A percentile compares a stretch with the other conserved stretches of the same genome.
Evolutionary conservation across 30 jellyfish, hydroid and myxozoan genomes (phyloP).

Genomic region (Cassiopea andromeda): DNA sequence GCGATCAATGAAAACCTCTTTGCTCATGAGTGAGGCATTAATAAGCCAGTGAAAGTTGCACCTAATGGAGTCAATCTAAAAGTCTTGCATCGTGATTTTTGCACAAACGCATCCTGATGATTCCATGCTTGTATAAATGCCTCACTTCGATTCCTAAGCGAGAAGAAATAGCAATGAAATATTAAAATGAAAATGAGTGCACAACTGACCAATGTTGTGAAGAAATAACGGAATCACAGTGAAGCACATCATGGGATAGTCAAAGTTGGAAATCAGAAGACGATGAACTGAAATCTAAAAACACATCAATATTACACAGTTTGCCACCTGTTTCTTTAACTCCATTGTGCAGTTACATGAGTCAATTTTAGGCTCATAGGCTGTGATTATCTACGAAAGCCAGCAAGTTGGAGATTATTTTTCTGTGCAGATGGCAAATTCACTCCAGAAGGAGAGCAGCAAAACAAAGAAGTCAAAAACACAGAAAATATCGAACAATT

Average conservation of each 20-base stretch:
- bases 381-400: background rate
- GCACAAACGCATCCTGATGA: background rate
- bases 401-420: background rate
- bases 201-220: no score
- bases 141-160: background rate
- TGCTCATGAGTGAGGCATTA: slow-evolving; percentile 4
- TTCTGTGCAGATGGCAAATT: background rate
- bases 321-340: background rate
- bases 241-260: no score
- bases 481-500: background rate
- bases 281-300: background rate
- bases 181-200: background rate
- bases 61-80: background rate
- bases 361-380: background rate
- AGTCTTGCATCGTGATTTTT: background rate
- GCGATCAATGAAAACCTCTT: background rate
- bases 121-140: background rate
- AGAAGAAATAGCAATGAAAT: background rate
- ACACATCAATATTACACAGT: background rate
- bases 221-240: no score
- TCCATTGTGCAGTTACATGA: background rate
- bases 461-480: background rate
- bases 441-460: background rate
- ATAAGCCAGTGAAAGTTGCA: background rate
- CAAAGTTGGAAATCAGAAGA: no score